A percentile compares a stretch with the other conserved stretches of the same genome.
phyloP scores from a whole-genome alignment of 2,888 invertebrate species.

The Conomelus anceps region DNA sequence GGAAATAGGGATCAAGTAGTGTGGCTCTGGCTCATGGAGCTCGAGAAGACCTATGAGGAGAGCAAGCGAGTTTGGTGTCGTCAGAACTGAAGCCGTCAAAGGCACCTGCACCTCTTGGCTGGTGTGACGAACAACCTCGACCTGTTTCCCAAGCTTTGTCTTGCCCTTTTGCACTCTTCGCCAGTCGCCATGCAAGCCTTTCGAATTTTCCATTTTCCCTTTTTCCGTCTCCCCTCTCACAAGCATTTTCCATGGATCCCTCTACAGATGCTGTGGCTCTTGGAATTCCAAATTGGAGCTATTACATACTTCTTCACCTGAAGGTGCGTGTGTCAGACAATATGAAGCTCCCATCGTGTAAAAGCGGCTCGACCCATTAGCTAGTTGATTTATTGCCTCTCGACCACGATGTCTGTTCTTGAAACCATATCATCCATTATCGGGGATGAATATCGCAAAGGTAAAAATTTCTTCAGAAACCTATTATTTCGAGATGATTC shows the following conservation, averaged over 20 bases:
- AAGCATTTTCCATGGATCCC: no score
- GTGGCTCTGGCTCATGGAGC: neutral
- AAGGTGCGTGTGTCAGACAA: neutral
- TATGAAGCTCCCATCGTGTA: no score
- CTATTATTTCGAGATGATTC: neutral
- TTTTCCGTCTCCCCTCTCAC: no score
- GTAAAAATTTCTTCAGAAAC: neutral
- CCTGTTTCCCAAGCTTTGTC: neutral
- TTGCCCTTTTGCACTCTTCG: neutral
- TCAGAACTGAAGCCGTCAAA: neutral
- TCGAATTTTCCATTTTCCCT: neutral
- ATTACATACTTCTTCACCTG: neutral
- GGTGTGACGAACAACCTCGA: neutral
- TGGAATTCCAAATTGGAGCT: neutral
- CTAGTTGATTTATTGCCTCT: neutral
- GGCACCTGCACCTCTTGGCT: neutral
- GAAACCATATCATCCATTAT: neutral
- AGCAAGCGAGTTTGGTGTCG: neutral
- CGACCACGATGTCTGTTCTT: neutral
- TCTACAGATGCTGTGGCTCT: no score
- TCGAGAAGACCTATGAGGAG: neutral
- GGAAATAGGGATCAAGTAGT: neutral
- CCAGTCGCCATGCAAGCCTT: no score
- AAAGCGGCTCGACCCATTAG: neutral
- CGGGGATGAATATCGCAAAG: neutral